Percentiles rank a stretch among this genome's conserved stretches.
Evolutionary conservation across 2,888 invertebrate genomes (phyloP).

Genomic region (Chymomyza procnemis): DNA sequence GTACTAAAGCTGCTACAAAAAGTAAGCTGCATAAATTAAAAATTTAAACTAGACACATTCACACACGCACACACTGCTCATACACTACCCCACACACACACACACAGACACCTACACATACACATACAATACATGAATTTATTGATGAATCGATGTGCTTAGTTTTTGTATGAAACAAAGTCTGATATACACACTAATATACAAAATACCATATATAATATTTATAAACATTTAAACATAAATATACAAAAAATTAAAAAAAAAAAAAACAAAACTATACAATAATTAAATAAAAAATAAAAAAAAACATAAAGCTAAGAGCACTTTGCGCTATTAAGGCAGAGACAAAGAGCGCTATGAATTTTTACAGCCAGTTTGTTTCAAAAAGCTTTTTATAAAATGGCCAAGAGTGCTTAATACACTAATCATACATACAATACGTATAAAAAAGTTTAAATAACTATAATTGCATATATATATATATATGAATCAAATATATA

Average conservation of each 20-base stretch:
- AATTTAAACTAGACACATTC: neutral
- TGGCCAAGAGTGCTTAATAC: neutral
- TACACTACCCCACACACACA: constrained; percentile 22
- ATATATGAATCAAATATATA: neutral
- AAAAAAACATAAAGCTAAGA: constrained; percentile 15
- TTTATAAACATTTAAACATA: constrained; percentile 64
- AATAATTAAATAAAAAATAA: constrained; percentile 7
- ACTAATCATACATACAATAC: constrained; percentile 4
- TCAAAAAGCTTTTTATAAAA: constrained; percentile 51
- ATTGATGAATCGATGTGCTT: constrained; percentile 72
- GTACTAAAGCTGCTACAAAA: constrained; percentile 6
- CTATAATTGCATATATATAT: neutral
- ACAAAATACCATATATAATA: constrained; percentile 67
- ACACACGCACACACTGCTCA: constrained; percentile 5
- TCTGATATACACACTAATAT: constrained; percentile 75
- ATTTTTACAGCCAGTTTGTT: constrained; percentile 58
- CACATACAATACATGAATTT: constrained; percentile 65
- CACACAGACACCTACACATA: constrained; percentile 26
- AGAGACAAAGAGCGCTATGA: constrained; percentile 35
- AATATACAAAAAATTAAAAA: constrained; percentile 60
- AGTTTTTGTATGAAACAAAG: constrained; percentile 74
- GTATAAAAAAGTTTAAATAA: neutral
- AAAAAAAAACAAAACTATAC: constrained; percentile 4
- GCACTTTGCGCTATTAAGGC: constrained; percentile 56
- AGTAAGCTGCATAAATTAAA: constrained; percentile 8